Percentiles rank a stretch among this genome's conserved stretches.
These are phyloP conservation scores for Protobothrops mucrosquamatus DNA, from an alignment of 2,113 vertebrate species.

Conservation along the genomic window DNA sequence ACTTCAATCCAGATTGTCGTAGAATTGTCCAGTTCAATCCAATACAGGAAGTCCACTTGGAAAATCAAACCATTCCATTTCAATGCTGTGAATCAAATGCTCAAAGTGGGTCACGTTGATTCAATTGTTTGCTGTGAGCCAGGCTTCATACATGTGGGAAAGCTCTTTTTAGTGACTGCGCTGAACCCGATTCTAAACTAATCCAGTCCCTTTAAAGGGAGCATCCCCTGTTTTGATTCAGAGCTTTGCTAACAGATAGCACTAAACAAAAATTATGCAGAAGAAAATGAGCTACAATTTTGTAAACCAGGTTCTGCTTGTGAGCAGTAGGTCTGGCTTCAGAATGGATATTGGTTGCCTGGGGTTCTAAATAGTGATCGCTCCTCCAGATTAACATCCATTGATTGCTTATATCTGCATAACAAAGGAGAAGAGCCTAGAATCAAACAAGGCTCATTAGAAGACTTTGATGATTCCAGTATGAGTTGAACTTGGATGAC, in stretches of 20 bases:
- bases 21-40: neutral
- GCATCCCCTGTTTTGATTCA: neutral
- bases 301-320: neutral
- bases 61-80: neutral
- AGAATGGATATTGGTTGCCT: neutral
- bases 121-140: neutral
- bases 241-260: neutral
- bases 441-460: neutral
- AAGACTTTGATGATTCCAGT: neutral
- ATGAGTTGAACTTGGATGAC: neutral
- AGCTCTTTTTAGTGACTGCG: neutral
- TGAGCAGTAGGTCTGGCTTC: neutral
- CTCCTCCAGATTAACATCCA: neutral
- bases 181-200: neutral
- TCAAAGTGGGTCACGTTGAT: neutral
- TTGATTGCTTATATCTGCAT: neutral
- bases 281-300: neutral
- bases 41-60: neutral
- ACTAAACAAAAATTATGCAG: neutral
- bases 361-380: neutral
- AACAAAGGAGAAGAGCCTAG: neutral
- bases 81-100: neutral
- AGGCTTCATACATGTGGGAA: neutral
- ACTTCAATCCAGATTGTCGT: neutral
- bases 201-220: neutral